A percentile compares a stretch with the other conserved stretches of the same genome.
Evolutionary conservation across 2,888 invertebrate species (phyloP).

Genomic region (Ceramica pisi): DNA sequence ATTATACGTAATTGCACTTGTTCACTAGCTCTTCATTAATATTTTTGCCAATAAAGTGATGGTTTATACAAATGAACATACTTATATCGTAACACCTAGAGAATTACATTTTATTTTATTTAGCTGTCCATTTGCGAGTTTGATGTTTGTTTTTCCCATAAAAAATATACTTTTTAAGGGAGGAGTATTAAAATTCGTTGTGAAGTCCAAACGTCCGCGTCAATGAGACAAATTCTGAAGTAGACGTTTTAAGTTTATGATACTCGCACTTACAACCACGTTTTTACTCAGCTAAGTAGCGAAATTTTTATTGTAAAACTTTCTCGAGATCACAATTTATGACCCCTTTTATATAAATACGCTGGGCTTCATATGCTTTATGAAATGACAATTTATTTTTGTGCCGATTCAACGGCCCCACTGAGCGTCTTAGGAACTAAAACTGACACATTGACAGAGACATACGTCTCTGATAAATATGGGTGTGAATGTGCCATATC

Average conservation of each 20-base stretch:
- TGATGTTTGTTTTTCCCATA: conserved; percentile 22
- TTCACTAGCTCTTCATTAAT: conserved; percentile 74
- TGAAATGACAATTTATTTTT: too few species aligned
- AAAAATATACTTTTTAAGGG: background rate
- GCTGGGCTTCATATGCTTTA: too few species aligned
- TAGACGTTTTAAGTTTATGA: too few species aligned
- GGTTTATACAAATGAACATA: conserved; percentile 68
- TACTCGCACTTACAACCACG: too few species aligned
- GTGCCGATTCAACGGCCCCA: too few species aligned
- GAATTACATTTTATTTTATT: conserved; percentile 30
- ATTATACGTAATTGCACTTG: conserved; percentile 88
- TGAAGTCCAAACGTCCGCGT: conserved; percentile 54
- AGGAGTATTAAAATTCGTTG: conserved; percentile 53
- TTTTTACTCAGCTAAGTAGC: background rate
- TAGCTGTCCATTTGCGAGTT: conserved; percentile 42
- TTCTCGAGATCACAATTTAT: too few species aligned
- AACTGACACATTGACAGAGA: too few species aligned
- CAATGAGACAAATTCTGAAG: background rate
- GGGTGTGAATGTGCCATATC: too few species aligned
- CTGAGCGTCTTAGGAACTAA: too few species aligned
- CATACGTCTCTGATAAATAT: too few species aligned
- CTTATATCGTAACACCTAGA: conserved; percentile 47
- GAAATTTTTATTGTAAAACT: background rate
- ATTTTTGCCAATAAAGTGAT: conserved; percentile 73
- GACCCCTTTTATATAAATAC: too few species aligned